phyloP scores from a whole-genome alignment of 2,888 invertebrate species.

The Gisinianus flammeolus region DNA sequence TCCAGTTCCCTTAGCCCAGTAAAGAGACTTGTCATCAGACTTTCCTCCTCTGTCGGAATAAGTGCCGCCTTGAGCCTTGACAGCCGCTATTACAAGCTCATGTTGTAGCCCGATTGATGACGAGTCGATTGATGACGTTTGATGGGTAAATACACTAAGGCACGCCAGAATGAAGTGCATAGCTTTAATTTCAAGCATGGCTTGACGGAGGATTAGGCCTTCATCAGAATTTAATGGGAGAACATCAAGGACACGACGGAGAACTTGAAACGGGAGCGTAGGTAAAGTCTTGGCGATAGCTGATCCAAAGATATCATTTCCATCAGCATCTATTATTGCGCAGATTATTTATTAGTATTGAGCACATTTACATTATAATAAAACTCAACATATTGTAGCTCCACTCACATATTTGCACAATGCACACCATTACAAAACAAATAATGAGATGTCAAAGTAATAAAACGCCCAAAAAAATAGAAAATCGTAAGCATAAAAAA shows the following conservation, averaged over 20 bases:
- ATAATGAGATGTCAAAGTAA: too few relatives aligned
- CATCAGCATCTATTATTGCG: conserved; percentile 91
- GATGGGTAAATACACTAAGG: conserved; percentile 81
- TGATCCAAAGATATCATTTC: conserved; percentile 77
- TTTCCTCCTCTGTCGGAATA: conserved; percentile 57
- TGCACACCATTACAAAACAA: too few relatives aligned
- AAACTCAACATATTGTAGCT: too few relatives aligned
- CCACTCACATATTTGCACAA: too few relatives aligned
- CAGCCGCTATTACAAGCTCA: conserved; percentile 60
- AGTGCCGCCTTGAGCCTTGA: conserved; percentile 60
- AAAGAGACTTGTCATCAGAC: conserved; percentile 74
- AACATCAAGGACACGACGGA: conserved; percentile 77
- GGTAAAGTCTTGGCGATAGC: conserved; percentile 73
- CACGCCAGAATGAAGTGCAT: conserved; percentile 85
- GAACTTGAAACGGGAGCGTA: conserved; percentile 79
- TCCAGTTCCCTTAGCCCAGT: conserved; percentile 97
- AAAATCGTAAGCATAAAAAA: too few relatives aligned
- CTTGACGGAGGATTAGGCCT: conserved; percentile 75
- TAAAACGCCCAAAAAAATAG: too few relatives aligned
- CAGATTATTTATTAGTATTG: too few relatives aligned
- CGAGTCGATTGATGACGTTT: too few relatives aligned
- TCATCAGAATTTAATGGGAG: conserved; percentile 77
- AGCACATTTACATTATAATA: too few relatives aligned
- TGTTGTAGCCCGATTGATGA: conserved; percentile 62
- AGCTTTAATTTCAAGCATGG: conserved; percentile 83